Conservation (phyloP, 2,797 vertebrate genomes). For the Ispidina lecontei region DNA sequence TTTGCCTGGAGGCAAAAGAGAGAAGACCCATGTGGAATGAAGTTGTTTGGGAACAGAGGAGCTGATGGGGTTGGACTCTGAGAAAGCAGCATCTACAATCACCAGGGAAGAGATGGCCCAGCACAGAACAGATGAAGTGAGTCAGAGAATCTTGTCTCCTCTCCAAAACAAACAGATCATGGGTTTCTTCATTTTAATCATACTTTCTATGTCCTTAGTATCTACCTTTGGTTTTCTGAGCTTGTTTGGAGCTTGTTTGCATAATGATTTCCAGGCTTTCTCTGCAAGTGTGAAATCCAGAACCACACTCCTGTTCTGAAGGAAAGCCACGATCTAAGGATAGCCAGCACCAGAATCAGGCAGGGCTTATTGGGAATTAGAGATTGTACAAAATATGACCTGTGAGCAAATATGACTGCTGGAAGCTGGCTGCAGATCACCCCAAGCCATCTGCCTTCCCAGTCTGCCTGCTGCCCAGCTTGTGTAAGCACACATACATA, state of each 20-base stretch:
- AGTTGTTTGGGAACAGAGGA: background rate
- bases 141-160: background rate
- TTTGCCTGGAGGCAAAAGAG: background rate
- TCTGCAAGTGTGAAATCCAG: background rate
- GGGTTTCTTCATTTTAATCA: background rate
- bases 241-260: background rate
- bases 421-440: background rate
- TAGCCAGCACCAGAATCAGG: background rate
- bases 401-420: conserved; percentile 9
- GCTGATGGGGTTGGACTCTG: accelerated
- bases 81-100: background rate
- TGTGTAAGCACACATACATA: background rate
- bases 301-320: background rate
- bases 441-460: background rate
- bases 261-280: background rate
- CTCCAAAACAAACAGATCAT: background rate
- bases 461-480: background rate
- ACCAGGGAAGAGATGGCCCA: background rate
- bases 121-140: background rate
- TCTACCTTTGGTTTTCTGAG: background rate
- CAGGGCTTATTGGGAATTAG: conserved; percentile 2
- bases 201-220: background rate
- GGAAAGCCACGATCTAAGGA: accelerated
- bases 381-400: background rate
- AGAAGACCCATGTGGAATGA: background rate